Evolutionary conservation across 2,888 invertebrate genomes (phyloP), one percentile per base, ranked within the genome.

Genomic region (Agonopterix arenella): DNA sequence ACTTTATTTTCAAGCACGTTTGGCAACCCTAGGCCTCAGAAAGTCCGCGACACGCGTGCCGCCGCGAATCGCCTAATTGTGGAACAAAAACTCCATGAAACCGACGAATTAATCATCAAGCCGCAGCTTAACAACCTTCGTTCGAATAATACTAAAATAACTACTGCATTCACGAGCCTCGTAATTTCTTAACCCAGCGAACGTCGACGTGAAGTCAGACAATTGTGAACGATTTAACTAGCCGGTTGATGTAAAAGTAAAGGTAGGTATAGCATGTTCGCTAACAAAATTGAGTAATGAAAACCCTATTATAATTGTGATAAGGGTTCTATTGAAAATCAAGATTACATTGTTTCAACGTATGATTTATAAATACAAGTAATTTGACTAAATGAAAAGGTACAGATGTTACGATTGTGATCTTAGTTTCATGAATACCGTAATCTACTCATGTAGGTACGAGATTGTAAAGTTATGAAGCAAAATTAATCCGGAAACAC

Each of bases 41-140:
- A 40, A 40, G 43, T 60, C 68, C 61, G 60, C 61, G 66, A 71
- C 74, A 69, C 72, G 77, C 76, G 73, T 67, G 72, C 56, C 51
- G 46, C 43, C 38, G 11, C 64, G 55, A 55, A 69, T 69, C 62
- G 62, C 70, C 75, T 85, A 80, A 85, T 84, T 84, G 79, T 80
- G 74, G 63, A 78, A 85, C 84, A 84, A 84, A 84, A 85, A 78
- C 75, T 78, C 72, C 79, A 79, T 80, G 80, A 76, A 82, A 76
- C 74, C 74, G 70, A 73, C 76, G 73, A 80, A 84, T 85, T 81
- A 85, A 85, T 86, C 84, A 84, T 74, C 67, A 61, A 60, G 60
- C 64, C 59, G 59, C 68, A 62, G 62, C 70, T 73, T 73, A 68
- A 74, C 67, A 72, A 69, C 69, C 64, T 65, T 67, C 71, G 70